phyloP scores from a whole-genome alignment of 2,888 invertebrate species.

The Tortrix viridana region DNA sequence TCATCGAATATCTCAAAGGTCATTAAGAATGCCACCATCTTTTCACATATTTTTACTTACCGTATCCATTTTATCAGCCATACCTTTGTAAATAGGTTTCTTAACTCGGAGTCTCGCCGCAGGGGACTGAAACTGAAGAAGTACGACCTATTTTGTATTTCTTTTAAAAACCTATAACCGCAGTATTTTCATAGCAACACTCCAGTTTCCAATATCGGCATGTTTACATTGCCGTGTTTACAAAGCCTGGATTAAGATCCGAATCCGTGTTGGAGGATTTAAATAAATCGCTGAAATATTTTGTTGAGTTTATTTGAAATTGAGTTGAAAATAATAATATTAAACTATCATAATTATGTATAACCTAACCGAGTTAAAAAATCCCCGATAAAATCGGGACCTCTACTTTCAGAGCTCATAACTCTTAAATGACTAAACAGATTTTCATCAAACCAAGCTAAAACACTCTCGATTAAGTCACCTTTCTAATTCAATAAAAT shows the following conservation, averaged over 20 bases:
- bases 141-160: constrained; percentile 64
- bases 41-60: background rate
- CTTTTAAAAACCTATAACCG: constrained; percentile 49
- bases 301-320: constrained; percentile 28
- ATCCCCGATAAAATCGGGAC: too few relatives aligned
- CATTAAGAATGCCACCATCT: too few relatives aligned
- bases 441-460: too few relatives aligned
- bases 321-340: background rate
- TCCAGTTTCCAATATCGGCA: constrained; percentile 62
- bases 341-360: too few relatives aligned
- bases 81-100: constrained; percentile 21
- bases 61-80: constrained; percentile 20
- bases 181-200: constrained; percentile 57
- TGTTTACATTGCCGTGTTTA: constrained; percentile 45
- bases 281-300: constrained; percentile 29
- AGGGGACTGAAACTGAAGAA: constrained; percentile 56
- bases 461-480: too few relatives aligned
- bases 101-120: constrained; percentile 46
- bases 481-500: too few relatives aligned
- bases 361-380: too few relatives aligned
- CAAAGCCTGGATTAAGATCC: constrained; percentile 46
- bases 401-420: too few relatives aligned
- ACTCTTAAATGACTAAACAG: too few relatives aligned
- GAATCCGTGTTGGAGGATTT: constrained; percentile 36
- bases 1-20: too few relatives aligned